Evolutionary conservation across 1,140 invertebrate species (phyloP).

Genomic region (Coboldia fuscipes): DNA sequence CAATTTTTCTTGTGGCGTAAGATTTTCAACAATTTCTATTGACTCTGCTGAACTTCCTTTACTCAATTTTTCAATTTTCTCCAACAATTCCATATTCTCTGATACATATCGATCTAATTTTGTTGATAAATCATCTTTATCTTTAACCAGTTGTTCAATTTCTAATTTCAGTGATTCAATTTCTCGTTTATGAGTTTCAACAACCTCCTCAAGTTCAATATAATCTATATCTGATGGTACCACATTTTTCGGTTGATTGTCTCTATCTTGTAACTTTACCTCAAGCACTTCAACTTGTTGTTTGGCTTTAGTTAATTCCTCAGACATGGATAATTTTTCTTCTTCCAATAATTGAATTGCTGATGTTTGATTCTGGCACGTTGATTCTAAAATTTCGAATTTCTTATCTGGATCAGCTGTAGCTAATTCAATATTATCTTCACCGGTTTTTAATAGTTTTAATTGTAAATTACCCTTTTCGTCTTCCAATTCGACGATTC

Average conservation of each 20-base stretch:
- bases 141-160: constrained; percentile 29
- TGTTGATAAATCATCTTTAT: constrained; percentile 28
- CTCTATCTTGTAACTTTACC: constrained; percentile 4
- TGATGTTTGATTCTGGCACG: constrained; percentile 8
- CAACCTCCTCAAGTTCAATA: constrained; percentile 23
- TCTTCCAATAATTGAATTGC: constrained; percentile 14
- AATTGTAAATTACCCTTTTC: constrained; percentile 76
- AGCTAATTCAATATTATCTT: constrained; percentile 2
- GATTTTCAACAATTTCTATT: constrained; percentile 41
- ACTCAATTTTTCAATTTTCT: constrained; percentile 40
- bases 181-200: constrained; percentile 27
- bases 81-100: constrained; percentile 41
- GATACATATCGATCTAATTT: constrained; percentile 36
- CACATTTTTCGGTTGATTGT: constrained; percentile 14
- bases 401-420: constrained; percentile 8
- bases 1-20: constrained; percentile 36
- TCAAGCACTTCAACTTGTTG: constrained; percentile 8
- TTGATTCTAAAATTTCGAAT: constrained; percentile 6
- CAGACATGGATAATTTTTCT: constrained; percentile 12
- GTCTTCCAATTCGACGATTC: constrained; percentile 65
- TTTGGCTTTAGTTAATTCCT: constrained; percentile 10
- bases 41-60: constrained; percentile 42
- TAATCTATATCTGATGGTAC: constrained; percentile 47
- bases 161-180: constrained; percentile 27
- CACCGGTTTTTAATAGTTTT: constrained; percentile 34